Evolutionary conservation across 2,113 vertebrate species (phyloP), one percentile per base, ranked within the genome.

Genomic region (Felis chaus): DNA sequence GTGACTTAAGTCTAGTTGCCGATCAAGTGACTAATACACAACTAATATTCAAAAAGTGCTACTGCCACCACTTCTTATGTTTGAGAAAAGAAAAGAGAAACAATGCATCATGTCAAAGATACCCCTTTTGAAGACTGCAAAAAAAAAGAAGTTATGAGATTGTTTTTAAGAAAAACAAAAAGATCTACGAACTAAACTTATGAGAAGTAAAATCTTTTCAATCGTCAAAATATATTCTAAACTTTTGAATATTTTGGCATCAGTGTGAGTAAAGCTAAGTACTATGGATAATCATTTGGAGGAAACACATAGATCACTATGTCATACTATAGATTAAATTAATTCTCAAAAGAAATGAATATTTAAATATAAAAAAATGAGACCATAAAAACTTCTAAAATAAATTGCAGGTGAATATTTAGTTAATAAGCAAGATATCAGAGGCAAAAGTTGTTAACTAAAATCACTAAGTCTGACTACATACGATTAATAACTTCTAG

Each of bases 241-340:
- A 94, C 31, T 87, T 94, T 41, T 90, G 36, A 83, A 83, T 92
- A 69, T 71, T 91, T 68, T 91, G 79, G n/a, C n/a, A 81, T 88
- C 12, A 74, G 27, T 29, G 29, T 90, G 61, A 85, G 71, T 76
- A 94, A 73, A 79, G 9, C 80, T 94, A 78, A 90, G 29, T 87
- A 21, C 33, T 76, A 29, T 66, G 41, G 57, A 78, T n/a, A n/a
- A 50, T 76, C 27, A 79, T 91, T 93, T 79, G 5, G 29, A 21
- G 9, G 71, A 63, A 50, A 87, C 31, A 69, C 53, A 63, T 4
- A 85, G 45, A 53, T 84, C 55, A 80, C 7, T 73, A 73, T 91
- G 48, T 79, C 27, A 71, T 48, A 57, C 11, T 86, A 65, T 9
- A 92, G 66, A 76, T 18, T n/a, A 84, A 81, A 74, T 81, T 53